Percentiles rank a stretch among this genome's conserved stretches.
Evolutionary conservation across 92 coral and sea anemone genomes (phyloP).

Genomic region (Parazoanthus darwini): DNA sequence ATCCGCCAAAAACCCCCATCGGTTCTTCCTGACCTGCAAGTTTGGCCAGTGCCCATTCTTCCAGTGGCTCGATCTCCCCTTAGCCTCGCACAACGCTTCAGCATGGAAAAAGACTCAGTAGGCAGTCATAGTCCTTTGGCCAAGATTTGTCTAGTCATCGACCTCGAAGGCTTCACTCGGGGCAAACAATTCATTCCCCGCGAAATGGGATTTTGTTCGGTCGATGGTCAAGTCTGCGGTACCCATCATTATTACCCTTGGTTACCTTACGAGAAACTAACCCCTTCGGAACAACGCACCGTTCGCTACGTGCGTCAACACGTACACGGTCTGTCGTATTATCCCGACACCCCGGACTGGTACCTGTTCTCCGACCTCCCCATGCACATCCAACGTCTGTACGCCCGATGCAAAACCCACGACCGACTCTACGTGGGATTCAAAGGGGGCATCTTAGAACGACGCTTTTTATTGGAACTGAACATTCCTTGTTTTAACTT

Average conservation of each 20-base stretch:
- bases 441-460: slow-evolving; percentile 19
- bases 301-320: background rate
- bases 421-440: background rate
- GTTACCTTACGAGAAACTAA: background rate
- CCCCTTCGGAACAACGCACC: background rate
- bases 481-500: slow-evolving; percentile 18
- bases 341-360: background rate
- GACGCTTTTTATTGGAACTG: background rate
- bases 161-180: background rate
- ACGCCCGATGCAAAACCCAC: background rate
- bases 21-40: background rate
- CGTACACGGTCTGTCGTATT: slow-evolving; percentile 14
- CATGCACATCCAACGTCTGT: background rate
- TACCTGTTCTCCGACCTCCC: background rate
- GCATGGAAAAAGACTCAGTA: background rate
- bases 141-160: background rate
- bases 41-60: background rate
- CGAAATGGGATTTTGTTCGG: slow-evolving; percentile 10
- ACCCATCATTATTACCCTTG: slow-evolving; percentile 5
- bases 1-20: background rate
- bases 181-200: background rate
- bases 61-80: background rate
- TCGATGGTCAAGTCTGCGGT: background rate
- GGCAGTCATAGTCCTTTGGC: background rate
- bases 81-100: background rate